These are phyloP conservation scores for Prionailurus viverrinus DNA, from an alignment of 2,113 vertebrate species.

Conservation along the genomic window DNA sequence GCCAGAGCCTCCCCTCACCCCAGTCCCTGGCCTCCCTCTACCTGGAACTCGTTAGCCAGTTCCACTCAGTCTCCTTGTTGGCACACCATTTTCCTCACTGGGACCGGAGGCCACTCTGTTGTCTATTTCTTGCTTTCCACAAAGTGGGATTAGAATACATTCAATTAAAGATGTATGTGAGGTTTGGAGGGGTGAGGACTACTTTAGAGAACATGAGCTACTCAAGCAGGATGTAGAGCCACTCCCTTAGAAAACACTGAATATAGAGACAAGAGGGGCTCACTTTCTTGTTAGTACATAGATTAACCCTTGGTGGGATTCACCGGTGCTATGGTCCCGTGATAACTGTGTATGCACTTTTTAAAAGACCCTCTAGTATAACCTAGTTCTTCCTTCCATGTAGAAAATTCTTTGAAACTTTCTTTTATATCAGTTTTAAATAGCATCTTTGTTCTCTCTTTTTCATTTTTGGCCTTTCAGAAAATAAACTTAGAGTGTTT, in stretches of 20 bases:
- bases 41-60: not conserved
- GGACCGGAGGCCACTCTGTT: not conserved
- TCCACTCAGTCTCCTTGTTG: not conserved
- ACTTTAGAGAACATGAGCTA: constrained; percentile 20
- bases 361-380: not conserved
- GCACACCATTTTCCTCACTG: not conserved
- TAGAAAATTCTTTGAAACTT: constrained; percentile 39
- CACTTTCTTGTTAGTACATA: not conserved
- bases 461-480: constrained; percentile 69
- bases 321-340: not conserved
- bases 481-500: constrained; percentile 74
- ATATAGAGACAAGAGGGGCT: not conserved
- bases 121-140: constrained; percentile 32
- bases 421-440: constrained; percentile 60
- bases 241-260: not conserved
- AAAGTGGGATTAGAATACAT: not conserved
- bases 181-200: not conserved
- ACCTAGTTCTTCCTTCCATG: constrained; percentile 15
- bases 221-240: not conserved
- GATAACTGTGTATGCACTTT: not conserved
- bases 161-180: not conserved
- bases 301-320: not conserved
- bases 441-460: constrained; percentile 66
- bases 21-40: not conserved
- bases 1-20: not conserved